A percentile compares a stretch with the other conserved stretches of the same genome.
Evolutionary conservation across 2,888 invertebrate species (phyloP).

Genomic region (Halictus quadricinctus): DNA sequence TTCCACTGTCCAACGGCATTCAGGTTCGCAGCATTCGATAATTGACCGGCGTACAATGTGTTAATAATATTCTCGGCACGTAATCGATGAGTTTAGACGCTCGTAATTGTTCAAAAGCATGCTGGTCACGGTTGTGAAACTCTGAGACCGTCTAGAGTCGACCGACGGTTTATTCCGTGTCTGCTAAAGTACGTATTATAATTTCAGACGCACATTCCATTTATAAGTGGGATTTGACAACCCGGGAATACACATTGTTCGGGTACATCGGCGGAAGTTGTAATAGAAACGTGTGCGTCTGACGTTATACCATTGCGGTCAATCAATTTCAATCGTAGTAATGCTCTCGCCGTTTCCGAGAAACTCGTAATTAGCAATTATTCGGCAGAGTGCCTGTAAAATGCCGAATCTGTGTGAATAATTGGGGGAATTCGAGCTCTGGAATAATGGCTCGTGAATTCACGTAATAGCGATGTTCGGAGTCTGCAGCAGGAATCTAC

Average conservation of each 20-base stretch:
- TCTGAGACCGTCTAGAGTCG: not conserved
- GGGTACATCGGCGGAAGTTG: not conserved
- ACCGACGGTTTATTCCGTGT: not conserved
- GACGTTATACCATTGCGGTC: not conserved
- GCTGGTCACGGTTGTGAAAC: not conserved
- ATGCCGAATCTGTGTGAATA: slow-evolving; percentile 14
- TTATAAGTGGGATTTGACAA: not conserved
- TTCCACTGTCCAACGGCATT: not conserved
- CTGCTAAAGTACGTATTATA: not conserved
- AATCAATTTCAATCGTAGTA: slow-evolving; percentile 36
- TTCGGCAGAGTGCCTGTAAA: slow-evolving; percentile 47
- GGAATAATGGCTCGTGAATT: slow-evolving; percentile 57
- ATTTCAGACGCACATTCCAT: not conserved
- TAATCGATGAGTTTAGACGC: not conserved
- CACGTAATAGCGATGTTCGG: not conserved
- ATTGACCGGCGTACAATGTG: not conserved
- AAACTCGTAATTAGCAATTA: slow-evolving; percentile 67
- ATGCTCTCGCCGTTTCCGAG: slow-evolving; percentile 23
- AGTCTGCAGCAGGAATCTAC: not conserved
- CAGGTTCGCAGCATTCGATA: too few species aligned
- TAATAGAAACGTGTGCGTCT: slow-evolving; percentile 3
- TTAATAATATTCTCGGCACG: not conserved
- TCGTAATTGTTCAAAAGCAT: not conserved
- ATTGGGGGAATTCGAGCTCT: slow-evolving; percentile 18
- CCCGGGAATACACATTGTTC: not conserved